These are phyloP conservation scores for Noctilio leporinus DNA, from an alignment of 2,113 vertebrate genomes.

Conservation along the genomic window DNA sequence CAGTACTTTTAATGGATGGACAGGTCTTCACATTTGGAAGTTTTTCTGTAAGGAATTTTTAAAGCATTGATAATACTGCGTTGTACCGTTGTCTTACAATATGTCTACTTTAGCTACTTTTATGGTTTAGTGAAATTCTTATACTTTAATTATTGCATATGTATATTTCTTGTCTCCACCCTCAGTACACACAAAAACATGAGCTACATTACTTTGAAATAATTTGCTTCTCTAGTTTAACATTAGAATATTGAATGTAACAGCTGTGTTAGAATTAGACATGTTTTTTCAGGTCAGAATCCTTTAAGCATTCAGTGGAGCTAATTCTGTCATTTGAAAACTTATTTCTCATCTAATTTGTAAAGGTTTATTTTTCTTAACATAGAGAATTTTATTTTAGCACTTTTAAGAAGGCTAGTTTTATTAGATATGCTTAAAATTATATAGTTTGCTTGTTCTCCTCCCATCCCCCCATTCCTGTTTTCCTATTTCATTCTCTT, in stretches of 20 bases:
- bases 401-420: neutral
- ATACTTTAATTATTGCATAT: slow-evolving; percentile 20
- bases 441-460: neutral
- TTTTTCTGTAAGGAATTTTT: slow-evolving; percentile 91
- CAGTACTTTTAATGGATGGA: slow-evolving; percentile 93
- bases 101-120: neutral
- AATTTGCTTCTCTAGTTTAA: slow-evolving; percentile 1
- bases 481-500: neutral
- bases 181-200: neutral
- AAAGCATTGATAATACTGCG: slow-evolving; percentile 37
- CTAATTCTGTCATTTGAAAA: slow-evolving; percentile 2
- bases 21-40: slow-evolving; percentile 99
- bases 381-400: neutral
- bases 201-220: slow-evolving; percentile 19
- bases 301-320: neutral
- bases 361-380: slow-evolving; percentile 20
- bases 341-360: slow-evolving; percentile 13
- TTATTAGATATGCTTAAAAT: slow-evolving; percentile 23
- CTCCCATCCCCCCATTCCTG: neutral
- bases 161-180: neutral
- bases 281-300: slow-evolving; percentile 14
- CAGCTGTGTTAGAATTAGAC: neutral
- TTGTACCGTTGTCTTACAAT: slow-evolving; percentile 10
- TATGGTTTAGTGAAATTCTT: slow-evolving; percentile 45
- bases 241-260: slow-evolving; percentile 37